Conservation (phyloP, 1,140 invertebrate genomes). For the Hydropsyche tenuis region DNA sequence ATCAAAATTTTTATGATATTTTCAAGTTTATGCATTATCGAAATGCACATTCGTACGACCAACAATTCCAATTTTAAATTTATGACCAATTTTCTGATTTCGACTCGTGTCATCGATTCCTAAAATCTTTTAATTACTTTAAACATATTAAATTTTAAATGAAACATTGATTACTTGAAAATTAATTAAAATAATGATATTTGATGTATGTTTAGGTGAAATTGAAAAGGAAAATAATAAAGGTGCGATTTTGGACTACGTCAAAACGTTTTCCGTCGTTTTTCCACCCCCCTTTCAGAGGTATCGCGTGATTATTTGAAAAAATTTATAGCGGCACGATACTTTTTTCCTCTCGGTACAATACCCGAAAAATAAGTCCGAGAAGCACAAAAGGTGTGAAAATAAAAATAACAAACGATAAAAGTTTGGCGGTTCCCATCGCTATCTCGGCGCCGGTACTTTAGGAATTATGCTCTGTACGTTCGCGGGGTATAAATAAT, state of each 20-base stretch:
- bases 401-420: slow-evolving; percentile 50
- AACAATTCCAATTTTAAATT: too few species aligned
- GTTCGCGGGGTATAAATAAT: slow-evolving; percentile 49
- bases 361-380: slow-evolving; percentile 39
- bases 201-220: too few species aligned
- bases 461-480: slow-evolving; percentile 38
- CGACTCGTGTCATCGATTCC: too few species aligned
- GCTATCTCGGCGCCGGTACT: slow-evolving; percentile 46
- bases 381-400: slow-evolving; percentile 45
- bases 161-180: too few species aligned
- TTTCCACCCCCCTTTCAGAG: slow-evolving; percentile 14
- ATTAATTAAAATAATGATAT: too few species aligned
- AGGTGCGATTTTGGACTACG: background rate
- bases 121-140: too few species aligned
- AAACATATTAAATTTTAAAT: too few species aligned
- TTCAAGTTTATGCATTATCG: too few species aligned
- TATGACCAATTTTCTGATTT: too few species aligned
- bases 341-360: slow-evolving; percentile 40
- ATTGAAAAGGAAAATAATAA: too few species aligned
- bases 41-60: too few species aligned
- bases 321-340: slow-evolving; percentile 48
- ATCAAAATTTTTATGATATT: too few species aligned
- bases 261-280: slow-evolving; percentile 11
- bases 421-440: slow-evolving; percentile 46
- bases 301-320: slow-evolving; percentile 48